Percentiles rank a stretch among this genome's conserved stretches.
Evolutionary conservation across 2,888 invertebrate species (phyloP).

Genomic region (Tachina lurida): DNA sequence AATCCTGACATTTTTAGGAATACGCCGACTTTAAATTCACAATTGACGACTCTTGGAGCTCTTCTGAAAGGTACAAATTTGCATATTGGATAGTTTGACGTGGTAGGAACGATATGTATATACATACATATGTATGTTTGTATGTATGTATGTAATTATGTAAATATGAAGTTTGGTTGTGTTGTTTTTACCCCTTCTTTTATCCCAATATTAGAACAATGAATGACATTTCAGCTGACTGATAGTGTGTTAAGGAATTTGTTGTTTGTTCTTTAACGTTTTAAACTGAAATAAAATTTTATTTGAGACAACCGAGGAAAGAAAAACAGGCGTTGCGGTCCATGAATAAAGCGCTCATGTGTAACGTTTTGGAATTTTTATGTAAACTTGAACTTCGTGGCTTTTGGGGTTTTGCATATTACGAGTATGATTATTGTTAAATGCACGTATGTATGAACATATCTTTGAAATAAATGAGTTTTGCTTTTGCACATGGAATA

Average conservation of each 20-base stretch:
- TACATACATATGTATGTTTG: too few relatives aligned
- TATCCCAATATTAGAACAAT: slow-evolving; percentile 53
- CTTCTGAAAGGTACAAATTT: too few relatives aligned
- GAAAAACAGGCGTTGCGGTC: slow-evolving; percentile 61
- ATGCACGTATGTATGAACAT: background rate
- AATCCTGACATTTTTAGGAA: too few relatives aligned
- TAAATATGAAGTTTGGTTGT: slow-evolving; percentile 23
- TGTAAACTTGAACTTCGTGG: slow-evolving; percentile 71
- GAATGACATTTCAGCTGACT: slow-evolving; percentile 41
- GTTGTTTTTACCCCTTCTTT: slow-evolving; percentile 1
- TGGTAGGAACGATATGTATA: too few relatives aligned
- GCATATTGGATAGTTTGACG: too few relatives aligned
- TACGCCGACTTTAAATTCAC: too few relatives aligned
- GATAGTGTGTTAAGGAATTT: slow-evolving; percentile 17
- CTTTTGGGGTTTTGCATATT: slow-evolving; percentile 58
- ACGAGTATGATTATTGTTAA: background rate
- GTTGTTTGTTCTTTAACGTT: background rate
- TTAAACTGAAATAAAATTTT: slow-evolving; percentile 21
- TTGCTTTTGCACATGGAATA: slow-evolving; percentile 24
- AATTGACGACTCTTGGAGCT: too few relatives aligned
- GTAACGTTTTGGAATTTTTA: slow-evolving; percentile 68
- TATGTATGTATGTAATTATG: background rate
- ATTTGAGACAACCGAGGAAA: background rate
- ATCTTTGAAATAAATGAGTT: background rate
- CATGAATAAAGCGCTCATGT: slow-evolving; percentile 65